phyloP scores from a whole-genome alignment of 1,140 invertebrate genomes.

The Rhizoglyphus robini region DNA sequence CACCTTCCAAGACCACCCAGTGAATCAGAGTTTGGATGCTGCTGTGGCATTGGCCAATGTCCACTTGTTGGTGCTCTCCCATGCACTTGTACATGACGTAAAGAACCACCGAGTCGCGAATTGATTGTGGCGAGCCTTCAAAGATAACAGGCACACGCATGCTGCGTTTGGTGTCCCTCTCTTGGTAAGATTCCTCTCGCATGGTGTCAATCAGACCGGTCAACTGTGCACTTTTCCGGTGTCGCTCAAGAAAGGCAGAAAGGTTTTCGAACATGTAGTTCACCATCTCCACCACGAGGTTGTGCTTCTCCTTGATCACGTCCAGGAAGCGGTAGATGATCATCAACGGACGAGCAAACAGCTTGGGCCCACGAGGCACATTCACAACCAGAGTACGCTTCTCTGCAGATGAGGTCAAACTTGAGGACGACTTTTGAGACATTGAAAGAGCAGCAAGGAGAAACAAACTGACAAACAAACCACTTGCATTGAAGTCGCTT shows the following conservation, averaged over 20 bases:
- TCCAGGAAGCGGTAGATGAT: background rate
- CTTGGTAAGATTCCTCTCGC: background rate
- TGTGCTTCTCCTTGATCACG: constrained; percentile 5
- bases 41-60: background rate
- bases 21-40: background rate
- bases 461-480: too few relatives aligned
- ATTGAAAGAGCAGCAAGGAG: too few relatives aligned
- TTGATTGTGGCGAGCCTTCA: background rate
- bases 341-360: background rate
- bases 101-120: background rate
- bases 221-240: background rate
- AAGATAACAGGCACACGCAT: background rate
- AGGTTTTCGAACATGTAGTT: background rate
- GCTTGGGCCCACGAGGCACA: background rate
- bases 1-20: background rate
- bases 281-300: background rate
- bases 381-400: too few relatives aligned
- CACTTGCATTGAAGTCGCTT: too few relatives aligned
- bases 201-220: background rate
- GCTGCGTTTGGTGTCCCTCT: background rate
- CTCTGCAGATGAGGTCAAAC: too few relatives aligned
- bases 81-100: background rate
- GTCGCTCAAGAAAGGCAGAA: background rate
- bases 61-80: background rate
- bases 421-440: too few relatives aligned